A percentile compares a stretch with the other conserved stretches of the same genome.
Conservation (phyloP, 2,888 invertebrate genomes). For the Eupeodes latifasciatus region DNA sequence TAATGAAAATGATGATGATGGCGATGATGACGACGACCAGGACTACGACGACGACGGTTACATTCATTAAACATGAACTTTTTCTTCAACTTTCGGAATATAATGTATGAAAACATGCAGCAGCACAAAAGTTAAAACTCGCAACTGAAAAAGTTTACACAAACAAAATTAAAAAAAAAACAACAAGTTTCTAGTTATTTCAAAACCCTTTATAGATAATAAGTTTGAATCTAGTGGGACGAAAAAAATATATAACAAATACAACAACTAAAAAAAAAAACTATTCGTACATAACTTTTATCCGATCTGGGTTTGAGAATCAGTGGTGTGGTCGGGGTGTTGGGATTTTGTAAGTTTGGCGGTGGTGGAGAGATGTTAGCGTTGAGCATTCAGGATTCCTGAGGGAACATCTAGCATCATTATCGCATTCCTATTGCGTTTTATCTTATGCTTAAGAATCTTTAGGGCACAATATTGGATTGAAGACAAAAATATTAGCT, state of each 20-base stretch:
- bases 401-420: constrained; percentile 18
- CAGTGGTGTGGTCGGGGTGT: no score
- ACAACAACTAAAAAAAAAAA: background rate
- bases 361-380: background rate
- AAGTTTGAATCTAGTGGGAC: constrained; percentile 42
- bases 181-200: constrained; percentile 52
- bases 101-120: constrained; percentile 18
- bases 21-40: no score
- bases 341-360: no score
- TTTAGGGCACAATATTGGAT: background rate
- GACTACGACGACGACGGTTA: background rate
- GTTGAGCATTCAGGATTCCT: background rate
- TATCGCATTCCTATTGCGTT: constrained; percentile 33
- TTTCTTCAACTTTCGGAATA: constrained; percentile 14
- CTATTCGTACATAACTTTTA: constrained; percentile 27
- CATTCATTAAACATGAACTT: constrained; percentile 40
- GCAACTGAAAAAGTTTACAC: constrained; percentile 25
- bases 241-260: background rate
- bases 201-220: constrained; percentile 37
- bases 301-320: constrained; percentile 9
- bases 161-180: no score
- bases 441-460: background rate
- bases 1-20: background rate
- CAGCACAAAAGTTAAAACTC: constrained; percentile 36
- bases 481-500: background rate